phyloP scores from a whole-genome alignment of 2,888 invertebrate species.

The Pedicia rivosa region DNA sequence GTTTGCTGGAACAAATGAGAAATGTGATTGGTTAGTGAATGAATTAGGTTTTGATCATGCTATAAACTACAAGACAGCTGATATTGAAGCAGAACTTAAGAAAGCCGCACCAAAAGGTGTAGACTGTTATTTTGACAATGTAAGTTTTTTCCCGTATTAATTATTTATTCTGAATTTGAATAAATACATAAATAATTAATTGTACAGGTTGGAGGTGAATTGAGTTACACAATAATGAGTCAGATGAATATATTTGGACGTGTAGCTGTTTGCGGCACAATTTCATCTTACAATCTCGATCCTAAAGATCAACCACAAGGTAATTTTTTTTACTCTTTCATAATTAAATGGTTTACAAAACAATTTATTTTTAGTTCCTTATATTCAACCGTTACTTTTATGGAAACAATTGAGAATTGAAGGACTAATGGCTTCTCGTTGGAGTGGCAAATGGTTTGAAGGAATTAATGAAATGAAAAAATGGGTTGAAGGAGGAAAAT shows the following conservation, averaged over 20 bases:
- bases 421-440: conserved; percentile 44
- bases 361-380: too few relatives aligned
- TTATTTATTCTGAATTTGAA: too few relatives aligned
- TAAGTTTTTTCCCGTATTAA: too few relatives aligned
- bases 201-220: conserved; percentile 51
- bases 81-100: conserved; percentile 39
- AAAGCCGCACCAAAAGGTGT: conserved; percentile 49
- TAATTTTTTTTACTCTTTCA: too few relatives aligned
- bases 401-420: conserved; percentile 41
- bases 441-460: conserved; percentile 38
- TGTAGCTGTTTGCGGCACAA: conserved; percentile 51
- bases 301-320: conserved; percentile 24
- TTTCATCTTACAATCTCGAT: conserved; percentile 45
- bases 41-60: conserved; percentile 53
- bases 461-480: conserved; percentile 43
- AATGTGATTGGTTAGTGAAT: conserved; percentile 49
- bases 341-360: too few relatives aligned
- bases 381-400: conserved; percentile 37
- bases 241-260: conserved; percentile 50
- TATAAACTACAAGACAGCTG: conserved; percentile 54
- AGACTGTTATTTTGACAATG: conserved; percentile 67
- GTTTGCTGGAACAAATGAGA: conserved; percentile 54
- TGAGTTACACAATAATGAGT: conserved; percentile 42
- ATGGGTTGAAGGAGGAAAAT: conserved; percentile 49
- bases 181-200: too few relatives aligned